These are phyloP conservation scores for Ciconia stormi DNA, from an alignment of 2,113 vertebrate genomes.

Conservation along the genomic window DNA sequence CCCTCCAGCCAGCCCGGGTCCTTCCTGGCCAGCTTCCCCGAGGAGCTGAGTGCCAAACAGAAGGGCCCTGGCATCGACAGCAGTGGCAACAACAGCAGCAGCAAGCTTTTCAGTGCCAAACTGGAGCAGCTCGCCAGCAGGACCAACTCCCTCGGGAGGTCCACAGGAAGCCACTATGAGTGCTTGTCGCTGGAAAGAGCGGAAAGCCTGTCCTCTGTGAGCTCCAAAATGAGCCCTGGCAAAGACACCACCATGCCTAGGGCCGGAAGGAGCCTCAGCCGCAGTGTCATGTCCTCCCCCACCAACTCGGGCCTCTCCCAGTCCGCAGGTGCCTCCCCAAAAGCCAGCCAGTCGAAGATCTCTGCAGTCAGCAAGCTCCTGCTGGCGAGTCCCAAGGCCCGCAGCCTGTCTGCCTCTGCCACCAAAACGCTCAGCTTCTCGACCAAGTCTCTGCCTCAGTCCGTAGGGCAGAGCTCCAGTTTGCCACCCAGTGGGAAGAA, in stretches of 20 bases:
- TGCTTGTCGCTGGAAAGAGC: conserved; percentile 92
- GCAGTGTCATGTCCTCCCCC: conserved; percentile 80
- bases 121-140: conserved; percentile 90
- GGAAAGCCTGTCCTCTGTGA: conserved; percentile 85
- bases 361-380: conserved; percentile 95
- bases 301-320: conserved; percentile 66
- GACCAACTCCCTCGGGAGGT: conserved; percentile 90
- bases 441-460: conserved; percentile 93
- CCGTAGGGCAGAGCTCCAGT: conserved; percentile 85
- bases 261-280: conserved; percentile 83
- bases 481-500: conserved; percentile 86
- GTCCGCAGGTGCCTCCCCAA: conserved; percentile 82
- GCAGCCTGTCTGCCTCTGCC: conserved; percentile 89
- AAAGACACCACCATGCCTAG: conserved; percentile 92
- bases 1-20: conserved; percentile 70
- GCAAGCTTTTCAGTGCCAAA: conserved; percentile 92
- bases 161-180: conserved; percentile 84
- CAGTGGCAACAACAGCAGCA: conserved; percentile 84
- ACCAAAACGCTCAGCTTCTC: conserved; percentile 97
- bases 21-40: conserved; percentile 72
- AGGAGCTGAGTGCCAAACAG: conserved; percentile 80
- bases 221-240: conserved; percentile 75
- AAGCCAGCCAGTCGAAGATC: conserved; percentile 87
- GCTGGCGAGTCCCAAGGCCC: conserved; percentile 89
- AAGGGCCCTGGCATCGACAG: conserved; percentile 79